phyloP scores from a whole-genome alignment of 2,888 invertebrate genomes.

The Beris chalybata region DNA sequence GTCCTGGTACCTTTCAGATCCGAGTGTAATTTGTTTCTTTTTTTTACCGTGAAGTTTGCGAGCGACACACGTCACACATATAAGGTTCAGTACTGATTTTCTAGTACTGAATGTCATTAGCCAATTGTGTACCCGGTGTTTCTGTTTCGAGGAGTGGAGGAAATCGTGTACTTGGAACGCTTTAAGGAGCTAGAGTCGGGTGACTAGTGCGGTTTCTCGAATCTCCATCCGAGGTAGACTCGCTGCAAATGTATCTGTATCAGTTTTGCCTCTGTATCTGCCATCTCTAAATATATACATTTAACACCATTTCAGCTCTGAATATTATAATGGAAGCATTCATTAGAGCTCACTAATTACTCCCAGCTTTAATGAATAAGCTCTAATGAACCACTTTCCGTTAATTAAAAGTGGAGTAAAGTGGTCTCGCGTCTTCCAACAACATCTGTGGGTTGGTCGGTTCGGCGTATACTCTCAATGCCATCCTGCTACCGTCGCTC shows the following conservation, averaged over 20 bases:
- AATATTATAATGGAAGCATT: conserved; percentile 60
- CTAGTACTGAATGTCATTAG: conserved; percentile 20
- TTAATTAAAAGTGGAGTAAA: conserved; percentile 77
- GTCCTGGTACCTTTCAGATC: conserved; percentile 12
- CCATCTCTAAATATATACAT: conserved; percentile 57
- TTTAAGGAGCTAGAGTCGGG: not conserved
- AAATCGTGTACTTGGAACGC: not conserved
- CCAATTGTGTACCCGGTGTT: conserved; percentile 21
- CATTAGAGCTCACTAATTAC: conserved; percentile 87
- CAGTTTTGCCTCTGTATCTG: not conserved
- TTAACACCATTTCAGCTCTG: conserved; percentile 58
- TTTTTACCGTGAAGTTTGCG: not conserved
- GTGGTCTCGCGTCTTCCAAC: conserved; percentile 44
- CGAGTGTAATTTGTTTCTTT: conserved; percentile 4
- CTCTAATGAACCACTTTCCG: conserved; percentile 90
- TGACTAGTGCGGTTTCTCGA: conserved; percentile 22
- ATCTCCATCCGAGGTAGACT: conserved; percentile 9
- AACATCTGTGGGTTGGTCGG: conserved; percentile 41
- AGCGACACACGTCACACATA: conserved; percentile 16
- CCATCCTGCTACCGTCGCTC: conserved; percentile 19
- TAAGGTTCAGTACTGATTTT: conserved; percentile 18
- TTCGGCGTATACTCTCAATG: conserved; percentile 25
- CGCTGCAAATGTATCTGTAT: not conserved
- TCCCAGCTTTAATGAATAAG: conserved; percentile 88
- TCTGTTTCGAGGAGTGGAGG: conserved; percentile 15